Percentiles rank a stretch among this genome's conserved stretches.
Conservation (phyloP, 30 jellyfish, hydroid and myxozoan genomes). For the Euphysa ruthae region DNA sequence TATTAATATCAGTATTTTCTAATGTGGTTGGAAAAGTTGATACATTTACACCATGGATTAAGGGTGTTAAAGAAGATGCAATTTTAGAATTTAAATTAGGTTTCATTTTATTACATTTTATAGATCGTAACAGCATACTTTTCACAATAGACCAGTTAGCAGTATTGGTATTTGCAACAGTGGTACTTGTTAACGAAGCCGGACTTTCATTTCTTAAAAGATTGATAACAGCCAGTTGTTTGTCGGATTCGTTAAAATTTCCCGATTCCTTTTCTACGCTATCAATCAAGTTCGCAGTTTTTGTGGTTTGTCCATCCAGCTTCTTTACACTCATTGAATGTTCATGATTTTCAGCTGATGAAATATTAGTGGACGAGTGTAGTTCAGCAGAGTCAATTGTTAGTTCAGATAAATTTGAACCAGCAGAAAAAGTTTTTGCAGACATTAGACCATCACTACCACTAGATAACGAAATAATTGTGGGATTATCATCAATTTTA, state of each 20-base stretch:
- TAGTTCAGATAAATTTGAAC: slow-evolving; percentile 23
- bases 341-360: slow-evolving; percentile 4
- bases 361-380: not conserved
- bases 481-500: not conserved
- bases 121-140: slow-evolving; percentile 11
- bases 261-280: not conserved
- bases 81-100: no score
- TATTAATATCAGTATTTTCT: no score
- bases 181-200: not conserved
- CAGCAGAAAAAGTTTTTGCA: slow-evolving; percentile 7
- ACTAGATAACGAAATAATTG: not conserved
- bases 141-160: slow-evolving; percentile 32
- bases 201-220: not conserved
- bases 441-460: not conserved
- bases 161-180: slow-evolving; percentile 20
- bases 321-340: not conserved
- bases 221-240: not conserved
- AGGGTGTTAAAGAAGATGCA: no score
- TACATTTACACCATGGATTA: no score
- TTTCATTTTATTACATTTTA: not conserved
- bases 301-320: slow-evolving; percentile 8
- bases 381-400: slow-evolving; percentile 23
- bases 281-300: slow-evolving; percentile 11
- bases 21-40: no score
- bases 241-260: not conserved